Conservation (phyloP, 2,888 invertebrate genomes). For the Yponomeuta plumbellus region DNA sequence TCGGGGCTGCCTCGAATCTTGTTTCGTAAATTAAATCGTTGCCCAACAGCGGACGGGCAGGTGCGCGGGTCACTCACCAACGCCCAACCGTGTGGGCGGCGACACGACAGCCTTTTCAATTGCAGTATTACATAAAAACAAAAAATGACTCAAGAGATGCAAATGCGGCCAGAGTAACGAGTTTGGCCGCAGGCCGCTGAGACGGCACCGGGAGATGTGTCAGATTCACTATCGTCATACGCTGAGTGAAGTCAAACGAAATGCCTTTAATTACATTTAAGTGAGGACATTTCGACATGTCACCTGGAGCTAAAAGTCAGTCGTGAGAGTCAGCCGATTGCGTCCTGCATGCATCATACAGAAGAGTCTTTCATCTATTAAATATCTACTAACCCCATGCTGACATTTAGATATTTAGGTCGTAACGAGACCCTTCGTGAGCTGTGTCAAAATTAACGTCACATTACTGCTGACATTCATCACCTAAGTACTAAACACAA, state of each 20-base stretch:
- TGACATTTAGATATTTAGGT: conserved; percentile 30
- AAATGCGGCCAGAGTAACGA: neutral
- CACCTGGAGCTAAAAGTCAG: conserved; percentile 29
- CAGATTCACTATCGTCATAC: neutral
- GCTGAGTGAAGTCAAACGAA: neutral
- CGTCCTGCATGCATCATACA: conserved; percentile 20
- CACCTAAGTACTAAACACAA: neutral
- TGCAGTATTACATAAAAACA: conserved; percentile 5
- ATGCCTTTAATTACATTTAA: conserved; percentile 23
- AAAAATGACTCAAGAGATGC: conserved; percentile 2
- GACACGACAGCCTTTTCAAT: conserved; percentile 2
- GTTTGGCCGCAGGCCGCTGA: neutral
- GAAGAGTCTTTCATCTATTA: conserved; percentile 29
- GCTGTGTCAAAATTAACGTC: conserved; percentile 10
- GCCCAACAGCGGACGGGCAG: conserved; percentile 22
- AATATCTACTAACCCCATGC: conserved; percentile 38
- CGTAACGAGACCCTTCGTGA: conserved; percentile 2
- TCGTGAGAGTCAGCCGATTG: conserved; percentile 30
- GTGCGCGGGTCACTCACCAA: conserved; percentile 22
- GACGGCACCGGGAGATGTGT: neutral
- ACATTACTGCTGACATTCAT: conserved; percentile 7
- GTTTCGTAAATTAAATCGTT: conserved; percentile 29
- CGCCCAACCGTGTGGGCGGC: conserved; percentile 14
- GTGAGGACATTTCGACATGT: conserved; percentile 25
- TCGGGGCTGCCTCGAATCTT: conserved; percentile 26